Evolutionary conservation across 2,797 vertebrate genomes (phyloP).

Genomic region (Bradypodion pumilum): DNA sequence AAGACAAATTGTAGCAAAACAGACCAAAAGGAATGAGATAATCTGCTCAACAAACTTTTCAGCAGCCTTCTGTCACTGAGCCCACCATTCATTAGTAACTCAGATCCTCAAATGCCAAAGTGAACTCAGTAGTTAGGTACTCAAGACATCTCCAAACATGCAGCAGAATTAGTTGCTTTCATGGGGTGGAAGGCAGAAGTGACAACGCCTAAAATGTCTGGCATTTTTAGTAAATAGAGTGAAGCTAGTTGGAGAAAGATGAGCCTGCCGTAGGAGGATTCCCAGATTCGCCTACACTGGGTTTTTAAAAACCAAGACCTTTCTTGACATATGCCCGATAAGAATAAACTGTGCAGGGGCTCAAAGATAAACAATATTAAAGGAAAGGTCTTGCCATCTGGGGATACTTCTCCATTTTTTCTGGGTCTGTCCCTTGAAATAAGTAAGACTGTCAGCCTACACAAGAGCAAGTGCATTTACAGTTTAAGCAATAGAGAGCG

Average conservation of each 20-base stretch:
- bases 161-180: conserved; percentile 16
- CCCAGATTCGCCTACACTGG: neutral
- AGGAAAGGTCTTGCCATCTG: neutral
- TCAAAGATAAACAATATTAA: neutral
- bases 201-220: conserved; percentile 17
- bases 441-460: neutral
- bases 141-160: neutral
- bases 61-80: conserved; percentile 40
- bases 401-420: neutral
- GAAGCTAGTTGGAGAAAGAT: neutral
- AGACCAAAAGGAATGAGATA: conserved; percentile 67
- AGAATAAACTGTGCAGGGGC: neutral
- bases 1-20: conserved; percentile 69
- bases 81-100: conserved; percentile 11
- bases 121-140: conserved; percentile 6
- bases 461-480: neutral
- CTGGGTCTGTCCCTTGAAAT: neutral
- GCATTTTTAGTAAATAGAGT: neutral
- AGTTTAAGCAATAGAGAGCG: neutral
- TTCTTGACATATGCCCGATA: neutral
- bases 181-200: neutral
- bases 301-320: neutral
- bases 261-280: neutral
- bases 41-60: conserved; percentile 69
- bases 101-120: conserved; percentile 23